Evolutionary conservation across 2,888 invertebrate genomes (phyloP), one percentile per base, ranked within the genome.

Genomic region (Ectropis crepuscularia): DNA sequence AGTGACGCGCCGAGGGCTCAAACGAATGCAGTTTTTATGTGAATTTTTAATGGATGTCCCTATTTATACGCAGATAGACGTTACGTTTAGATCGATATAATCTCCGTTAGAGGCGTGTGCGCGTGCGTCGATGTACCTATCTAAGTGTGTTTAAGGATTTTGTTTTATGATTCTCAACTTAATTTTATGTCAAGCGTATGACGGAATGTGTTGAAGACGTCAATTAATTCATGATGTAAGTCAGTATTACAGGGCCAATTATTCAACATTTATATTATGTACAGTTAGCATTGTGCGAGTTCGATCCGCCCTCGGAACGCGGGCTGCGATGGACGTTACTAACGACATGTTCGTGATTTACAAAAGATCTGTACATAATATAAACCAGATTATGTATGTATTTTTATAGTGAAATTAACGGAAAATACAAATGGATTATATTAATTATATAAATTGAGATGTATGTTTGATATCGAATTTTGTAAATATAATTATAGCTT

Each of bases 231-330:
- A 81, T 79, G 74, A 80, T 78, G 83, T 85, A 83, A 87, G 87
- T 88, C 92, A 92, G 92, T 92, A 92, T 92, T 92, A 92, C 89
- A 90, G 89, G 89, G 89, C 85, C 77, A 80, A 82, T 75, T 68
- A 72, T 77, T 67, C 64, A 65, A 69, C 57, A 65, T 67, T 69
- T 69, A 66, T 68, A 62, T 66, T 73, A 70, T 72, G 70, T 65
- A 74, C 70, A 65, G 65, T 61, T 63, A 12, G 57, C 45, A 57
- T 41, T 6, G 6, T 50, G 28, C 41, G 16, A 28, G 42, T 12
- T n/a, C 8, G 37, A 42, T 38, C 43, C 43, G 41, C 10, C 6
- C 41, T 7, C 41, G 7, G n/a, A 12, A 54, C 16, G 11, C 38
- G 28, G 39, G 51, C 53, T 43, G 43, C 58, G 42, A 46, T 53